Percentiles rank a stretch among this genome's conserved stretches.
Conservation (phyloP, 2,113 vertebrate species). For the Gadus chalcogrammus region DNA sequence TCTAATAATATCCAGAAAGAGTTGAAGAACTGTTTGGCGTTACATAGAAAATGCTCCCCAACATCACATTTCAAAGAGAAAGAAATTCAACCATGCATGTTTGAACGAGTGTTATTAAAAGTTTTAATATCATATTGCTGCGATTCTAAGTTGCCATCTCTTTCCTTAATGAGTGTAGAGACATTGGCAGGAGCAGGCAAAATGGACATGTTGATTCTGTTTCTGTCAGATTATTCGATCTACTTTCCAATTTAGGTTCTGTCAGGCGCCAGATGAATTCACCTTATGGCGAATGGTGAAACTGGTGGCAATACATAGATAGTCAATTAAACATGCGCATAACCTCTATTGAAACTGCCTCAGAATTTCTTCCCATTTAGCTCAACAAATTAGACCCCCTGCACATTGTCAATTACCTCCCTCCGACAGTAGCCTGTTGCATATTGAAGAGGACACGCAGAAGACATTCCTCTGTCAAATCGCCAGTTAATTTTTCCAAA, state of each 20-base stretch:
- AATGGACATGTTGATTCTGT: conserved; percentile 47
- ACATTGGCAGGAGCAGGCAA: conserved; percentile 26
- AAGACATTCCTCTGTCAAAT: too few relatives aligned
- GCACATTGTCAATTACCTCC: conserved; percentile 16
- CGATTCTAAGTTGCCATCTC: conserved; percentile 17
- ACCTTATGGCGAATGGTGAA: conserved; percentile 21
- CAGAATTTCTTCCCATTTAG: conserved; percentile 27
- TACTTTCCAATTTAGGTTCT: conserved; percentile 63
- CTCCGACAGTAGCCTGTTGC: neutral
- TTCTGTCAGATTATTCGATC: conserved; percentile 47
- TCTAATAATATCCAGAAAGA: too few relatives aligned
- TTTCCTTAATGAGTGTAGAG: conserved; percentile 38
- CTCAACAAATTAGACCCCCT: conserved; percentile 39
- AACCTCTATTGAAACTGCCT: conserved; percentile 34
- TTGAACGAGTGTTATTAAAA: too few relatives aligned
- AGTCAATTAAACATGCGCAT: conserved; percentile 52
- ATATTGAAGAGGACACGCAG: too few relatives aligned
- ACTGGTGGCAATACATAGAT: conserved; percentile 34
- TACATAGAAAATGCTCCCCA: too few relatives aligned
- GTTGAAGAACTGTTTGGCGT: too few relatives aligned
- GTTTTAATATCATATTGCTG: neutral
- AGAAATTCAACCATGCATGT: too few relatives aligned
- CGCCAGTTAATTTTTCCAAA: too few relatives aligned
- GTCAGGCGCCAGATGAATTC: conserved; percentile 57
- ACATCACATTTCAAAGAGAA: too few relatives aligned